A percentile compares a stretch with the other conserved stretches of the same genome.
Evolutionary conservation across 2,888 invertebrate genomes (phyloP).

Genomic region (Cataglyphis altisquamis): DNA sequence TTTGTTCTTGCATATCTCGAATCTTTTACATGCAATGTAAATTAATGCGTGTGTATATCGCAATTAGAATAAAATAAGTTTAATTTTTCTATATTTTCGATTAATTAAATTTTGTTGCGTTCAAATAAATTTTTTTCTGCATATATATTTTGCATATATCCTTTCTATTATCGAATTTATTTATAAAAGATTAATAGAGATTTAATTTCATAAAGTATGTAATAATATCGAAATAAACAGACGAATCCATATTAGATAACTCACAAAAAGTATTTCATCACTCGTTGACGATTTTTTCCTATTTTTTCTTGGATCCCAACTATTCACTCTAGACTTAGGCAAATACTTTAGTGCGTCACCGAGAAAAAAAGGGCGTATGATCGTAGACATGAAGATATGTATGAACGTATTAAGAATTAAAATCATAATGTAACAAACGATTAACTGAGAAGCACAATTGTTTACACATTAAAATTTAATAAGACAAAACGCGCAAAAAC

Average conservation of each 20-base stretch:
- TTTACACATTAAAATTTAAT: neutral
- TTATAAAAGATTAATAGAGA: neutral
- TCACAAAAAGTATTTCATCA: conserved; percentile 11
- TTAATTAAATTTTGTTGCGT: neutral
- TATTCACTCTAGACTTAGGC: conserved; percentile 26
- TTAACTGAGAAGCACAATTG: neutral
- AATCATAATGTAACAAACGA: neutral
- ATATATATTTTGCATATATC: neutral
- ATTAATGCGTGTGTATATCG: neutral
- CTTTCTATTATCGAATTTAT: neutral
- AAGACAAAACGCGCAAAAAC: neutral
- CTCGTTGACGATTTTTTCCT: neutral
- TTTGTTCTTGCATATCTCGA: neutral
- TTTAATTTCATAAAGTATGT: neutral
- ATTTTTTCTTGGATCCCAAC: neutral
- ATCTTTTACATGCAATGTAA: neutral
- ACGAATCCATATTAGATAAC: conserved; percentile 12
- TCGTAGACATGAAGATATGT: conserved; percentile 52
- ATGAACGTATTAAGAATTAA: neutral
- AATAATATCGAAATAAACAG: neutral
- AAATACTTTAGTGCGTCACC: conserved; percentile 51
- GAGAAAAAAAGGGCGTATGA: conserved; percentile 71
- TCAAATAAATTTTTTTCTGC: neutral
- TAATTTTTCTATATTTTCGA: neutral
- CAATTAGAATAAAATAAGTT: neutral